Evolutionary conservation across 2,888 invertebrate species (phyloP), one percentile per base, ranked within the genome.

Genomic region (Lapara coniferarum): DNA sequence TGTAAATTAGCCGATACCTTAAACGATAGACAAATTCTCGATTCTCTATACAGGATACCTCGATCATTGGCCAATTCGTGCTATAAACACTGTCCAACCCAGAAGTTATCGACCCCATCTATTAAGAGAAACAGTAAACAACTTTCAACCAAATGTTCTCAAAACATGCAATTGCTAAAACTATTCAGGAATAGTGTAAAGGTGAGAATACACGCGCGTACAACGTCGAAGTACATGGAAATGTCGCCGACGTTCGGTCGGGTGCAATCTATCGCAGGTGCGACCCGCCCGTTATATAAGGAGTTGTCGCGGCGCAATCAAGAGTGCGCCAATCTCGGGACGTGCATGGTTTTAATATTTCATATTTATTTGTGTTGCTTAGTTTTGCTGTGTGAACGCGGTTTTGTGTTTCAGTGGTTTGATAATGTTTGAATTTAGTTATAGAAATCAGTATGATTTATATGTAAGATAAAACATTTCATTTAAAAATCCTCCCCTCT

Each of bases 261-360:
- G 66, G 49, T 25, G 37, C 67, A 51, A 37, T 67, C 51, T 55
- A 55, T 56, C 67, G 56, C 67, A 67, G 56, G 67, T 67, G 67
- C 46, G 56, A 8, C 19, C 10, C 46, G 53, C 14, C 14, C 16
- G 49, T 2, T 7, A 49, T 63, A 46, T 16, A 19, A 56, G 19
- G 49, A 63, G 63, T 63, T 49, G 63, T 19, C 46, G 46, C 37
- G 14, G 10, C 46, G 59, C 49, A 63, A 57, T 57, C 57, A 37
- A 13, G 19, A 63, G 49, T 57, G 57, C 57, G 13, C 12, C 57
- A 57, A 37, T 57, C 30, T 57, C 14, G 13, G 37, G 12, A 57
- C 57, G 14, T 37, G 57, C 13, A 19, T 19, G 2, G 19, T 63
- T 19, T 63, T 63, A 25, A 63, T 19, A 49, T 63, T 63, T 49